Conservation (phyloP, 2,113 vertebrate species). For the Chaenocephalus aceratus region DNA sequence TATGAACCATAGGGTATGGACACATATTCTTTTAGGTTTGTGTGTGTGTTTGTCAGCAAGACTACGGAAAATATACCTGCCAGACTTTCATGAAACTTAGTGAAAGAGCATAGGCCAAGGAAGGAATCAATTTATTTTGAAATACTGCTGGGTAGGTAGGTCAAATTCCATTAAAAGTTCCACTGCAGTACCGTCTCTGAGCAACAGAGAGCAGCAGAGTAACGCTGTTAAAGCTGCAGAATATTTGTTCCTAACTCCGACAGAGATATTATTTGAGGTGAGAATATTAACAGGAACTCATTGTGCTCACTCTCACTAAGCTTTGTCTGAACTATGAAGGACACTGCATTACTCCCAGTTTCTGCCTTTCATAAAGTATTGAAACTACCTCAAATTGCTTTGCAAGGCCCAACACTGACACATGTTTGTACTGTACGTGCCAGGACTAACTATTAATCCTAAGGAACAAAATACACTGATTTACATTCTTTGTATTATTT, state of each 20-base stretch:
- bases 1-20: not conserved
- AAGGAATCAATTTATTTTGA: no score
- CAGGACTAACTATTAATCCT: not conserved
- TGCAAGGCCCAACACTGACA: not conserved
- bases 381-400: not conserved
- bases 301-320: not conserved
- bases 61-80: no score
- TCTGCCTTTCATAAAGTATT: not conserved
- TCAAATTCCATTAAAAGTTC: not conserved
- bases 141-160: not conserved
- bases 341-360: not conserved
- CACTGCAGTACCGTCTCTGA: not conserved
- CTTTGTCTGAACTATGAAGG: not conserved
- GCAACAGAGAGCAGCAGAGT: slow-evolving; percentile 67
- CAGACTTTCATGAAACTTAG: no score
- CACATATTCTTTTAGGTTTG: not conserved
- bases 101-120: no score
- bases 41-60: no score
- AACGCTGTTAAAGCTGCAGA: slow-evolving; percentile 4
- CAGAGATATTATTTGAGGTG: not conserved
- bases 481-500: not conserved
- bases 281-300: not conserved
- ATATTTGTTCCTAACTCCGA: not conserved
- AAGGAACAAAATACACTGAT: not conserved
- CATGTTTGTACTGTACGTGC: not conserved